phyloP scores from a whole-genome alignment of 2,888 invertebrate species.

The Philopedon plagiatum region DNA sequence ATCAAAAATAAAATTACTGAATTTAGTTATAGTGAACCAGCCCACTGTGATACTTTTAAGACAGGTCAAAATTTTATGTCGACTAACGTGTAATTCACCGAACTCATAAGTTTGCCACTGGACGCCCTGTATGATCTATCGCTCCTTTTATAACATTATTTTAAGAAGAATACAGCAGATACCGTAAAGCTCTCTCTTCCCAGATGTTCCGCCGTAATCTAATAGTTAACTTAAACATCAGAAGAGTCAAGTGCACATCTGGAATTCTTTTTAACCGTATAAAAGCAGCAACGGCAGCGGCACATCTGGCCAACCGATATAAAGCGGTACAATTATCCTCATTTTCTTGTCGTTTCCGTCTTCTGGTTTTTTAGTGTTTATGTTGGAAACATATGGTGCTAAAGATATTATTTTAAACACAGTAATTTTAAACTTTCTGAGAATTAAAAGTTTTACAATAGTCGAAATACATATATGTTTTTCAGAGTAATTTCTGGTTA shows the following conservation, averaged over 20 bases:
- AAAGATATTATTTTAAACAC: background rate
- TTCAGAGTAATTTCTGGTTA: too few species aligned
- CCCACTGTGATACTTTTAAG: too few species aligned
- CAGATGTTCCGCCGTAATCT: conserved; percentile 62
- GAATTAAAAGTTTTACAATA: background rate
- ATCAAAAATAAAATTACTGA: too few species aligned
- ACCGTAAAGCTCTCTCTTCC: conserved; percentile 39
- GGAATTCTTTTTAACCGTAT: conserved; percentile 60
- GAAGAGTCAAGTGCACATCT: conserved; percentile 63
- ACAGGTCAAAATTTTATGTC: too few species aligned
- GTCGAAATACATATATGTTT: too few species aligned
- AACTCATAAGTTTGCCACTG: too few species aligned
- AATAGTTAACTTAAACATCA: conserved; percentile 60
- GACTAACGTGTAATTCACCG: too few species aligned
- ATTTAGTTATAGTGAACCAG: too few species aligned
- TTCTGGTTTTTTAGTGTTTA: conserved; percentile 30
- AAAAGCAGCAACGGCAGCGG: conserved; percentile 42
- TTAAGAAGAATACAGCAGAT: too few species aligned
- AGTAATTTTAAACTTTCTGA: conserved; percentile 17
- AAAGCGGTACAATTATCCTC: conserved; percentile 49
- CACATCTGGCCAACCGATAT: conserved; percentile 55
- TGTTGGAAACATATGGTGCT: conserved; percentile 28
- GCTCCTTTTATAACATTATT: too few species aligned
- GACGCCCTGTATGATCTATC: too few species aligned
- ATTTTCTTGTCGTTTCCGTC: conserved; percentile 55